phyloP scores from a whole-genome alignment of 2,888 invertebrate species.

The Archips crataeganus region DNA sequence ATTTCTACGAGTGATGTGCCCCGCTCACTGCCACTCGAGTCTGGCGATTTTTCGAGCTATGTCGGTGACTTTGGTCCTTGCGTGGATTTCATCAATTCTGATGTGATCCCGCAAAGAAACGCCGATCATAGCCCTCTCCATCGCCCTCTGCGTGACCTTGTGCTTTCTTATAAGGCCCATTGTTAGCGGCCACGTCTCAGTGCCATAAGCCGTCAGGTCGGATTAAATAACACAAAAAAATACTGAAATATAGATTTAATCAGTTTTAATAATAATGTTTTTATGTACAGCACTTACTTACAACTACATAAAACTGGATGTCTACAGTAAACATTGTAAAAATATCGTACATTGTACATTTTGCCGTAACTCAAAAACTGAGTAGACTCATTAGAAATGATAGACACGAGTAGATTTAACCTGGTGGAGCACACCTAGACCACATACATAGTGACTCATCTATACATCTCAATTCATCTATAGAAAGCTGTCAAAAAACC shows the following conservation, averaged over 20 bases:
- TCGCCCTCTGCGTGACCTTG: no score
- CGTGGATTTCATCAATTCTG: no score
- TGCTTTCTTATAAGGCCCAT: no score
- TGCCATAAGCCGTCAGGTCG: background rate
- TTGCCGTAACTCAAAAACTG: slow-evolving; percentile 52
- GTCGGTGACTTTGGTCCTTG: no score
- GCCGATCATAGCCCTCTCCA: no score
- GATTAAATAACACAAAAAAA: slow-evolving; percentile 47
- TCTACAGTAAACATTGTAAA: slow-evolving; percentile 82
- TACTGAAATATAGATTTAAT: slow-evolving; percentile 85
- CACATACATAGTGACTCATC: slow-evolving; percentile 23
- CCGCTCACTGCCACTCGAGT: no score
- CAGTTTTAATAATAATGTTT: slow-evolving; percentile 78
- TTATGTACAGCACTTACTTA: slow-evolving; percentile 82
- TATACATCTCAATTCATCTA: slow-evolving; percentile 28
- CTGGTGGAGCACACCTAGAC: slow-evolving; percentile 6
- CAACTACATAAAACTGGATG: slow-evolving; percentile 77
- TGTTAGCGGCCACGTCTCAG: no score
- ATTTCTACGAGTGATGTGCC: no score
- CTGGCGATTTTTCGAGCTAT: no score
- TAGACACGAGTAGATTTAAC: slow-evolving; percentile 26
- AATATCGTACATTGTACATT: slow-evolving; percentile 69
- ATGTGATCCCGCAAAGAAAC: no score
- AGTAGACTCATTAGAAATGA: slow-evolving; percentile 42
- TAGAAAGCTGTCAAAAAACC: slow-evolving; percentile 24